Base-by-base conservation (phyloP, 2,797 vertebrate genomes). In the Platyrinchus mystaceus region DNA sequence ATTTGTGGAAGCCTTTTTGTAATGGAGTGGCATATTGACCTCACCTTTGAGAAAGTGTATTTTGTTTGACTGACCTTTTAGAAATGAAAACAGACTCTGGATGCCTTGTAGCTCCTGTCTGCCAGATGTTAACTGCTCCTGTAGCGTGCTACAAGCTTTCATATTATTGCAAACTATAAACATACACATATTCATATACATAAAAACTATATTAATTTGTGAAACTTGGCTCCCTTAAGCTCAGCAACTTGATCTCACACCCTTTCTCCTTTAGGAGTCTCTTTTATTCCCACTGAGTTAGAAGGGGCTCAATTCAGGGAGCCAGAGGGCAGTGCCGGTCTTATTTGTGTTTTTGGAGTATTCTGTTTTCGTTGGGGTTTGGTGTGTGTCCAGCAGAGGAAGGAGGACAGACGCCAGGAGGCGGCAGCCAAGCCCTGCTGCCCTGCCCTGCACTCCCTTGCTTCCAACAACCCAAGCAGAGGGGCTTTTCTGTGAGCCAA, bases 391-490 rank as follows among this genome's bases (percentile, higher is more conserved):
- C 6, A 2, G 68, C 5, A 5, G 12, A 39, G 6, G 44, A 39
- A 34, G 58, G 88, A 53, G 36, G 9, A 16, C 27, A 36, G n/a
- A 26, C 22, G 24, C 97, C 90, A 55, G 93, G 84, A 97, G 97
- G 79, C 92, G 97, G 97, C 97, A 93, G 92, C 82, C 93, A n/a
- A 78, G 70, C 49, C 56, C 67, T 3, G 10, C 67, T 60, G 60
- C 62, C 44, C 36, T 7, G 34, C 58, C 43, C 23, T 0, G 2
- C 39, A 63, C 63, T 6, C 36, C 36, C 41, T 26, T 1, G 1
- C 60, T 37, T 56, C 74, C 19, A 2, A 36, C 6, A 37, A 2
- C 41, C 8, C 2, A 6, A 27, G 37, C 36, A 10, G 34, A 43
- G 37, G 12, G 58, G 36, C 21, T 55, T 59, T 4, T 4, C 39